Evolutionary conservation across 2,797 vertebrate species (phyloP), one percentile per base, ranked within the genome.

Genomic region (Rousettus madagascariensis): DNA sequence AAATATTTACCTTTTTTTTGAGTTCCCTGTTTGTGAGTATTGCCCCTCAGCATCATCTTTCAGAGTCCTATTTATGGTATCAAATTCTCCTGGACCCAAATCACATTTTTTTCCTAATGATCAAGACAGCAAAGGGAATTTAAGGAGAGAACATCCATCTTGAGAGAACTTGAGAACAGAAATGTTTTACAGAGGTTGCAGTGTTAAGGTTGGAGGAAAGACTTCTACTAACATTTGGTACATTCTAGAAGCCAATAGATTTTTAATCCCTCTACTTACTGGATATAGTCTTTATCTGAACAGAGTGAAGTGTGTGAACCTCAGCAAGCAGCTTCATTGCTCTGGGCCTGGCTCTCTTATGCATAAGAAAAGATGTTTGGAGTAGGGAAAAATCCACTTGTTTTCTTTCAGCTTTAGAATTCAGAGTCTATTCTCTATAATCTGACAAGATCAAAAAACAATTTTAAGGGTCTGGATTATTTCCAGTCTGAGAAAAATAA

Each of bases 401-500:
- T 84, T 85, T 90, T 78, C 19, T 85, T 78, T 69, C 33, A 90
- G 55, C 55, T 65, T 38, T 71, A 38, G 55, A 68, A 86, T 94
- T 79, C 22, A 65, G 22, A 80, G 22, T 79, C 11, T 72, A 79
- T 65, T 51, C 20, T 86, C 46, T 89, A 57, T 74, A 95, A 1
- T 57, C 57, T 83, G 84, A 61, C 9, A 68, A 53, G 53, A n/a
- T 88, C 86, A 74, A 65, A 91, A 82, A 75, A 57, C 26, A 68
- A 24, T 69, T 75, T 83, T 41, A 53, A 83, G 75, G 24, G 22
- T 59, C 16, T 86, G 59, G 12, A 51, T 93, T 79, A 93, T 72
- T 90, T 93, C n/a, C 65, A 90, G 55, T 68, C 15, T 85, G 38
- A 57, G 49, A 91, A 65, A 89, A 95, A 90, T 28, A 57, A 51